These are phyloP conservation scores for Phoenicopterus ruber DNA, from an alignment of 2,113 vertebrate species.

Conservation along the genomic window DNA sequence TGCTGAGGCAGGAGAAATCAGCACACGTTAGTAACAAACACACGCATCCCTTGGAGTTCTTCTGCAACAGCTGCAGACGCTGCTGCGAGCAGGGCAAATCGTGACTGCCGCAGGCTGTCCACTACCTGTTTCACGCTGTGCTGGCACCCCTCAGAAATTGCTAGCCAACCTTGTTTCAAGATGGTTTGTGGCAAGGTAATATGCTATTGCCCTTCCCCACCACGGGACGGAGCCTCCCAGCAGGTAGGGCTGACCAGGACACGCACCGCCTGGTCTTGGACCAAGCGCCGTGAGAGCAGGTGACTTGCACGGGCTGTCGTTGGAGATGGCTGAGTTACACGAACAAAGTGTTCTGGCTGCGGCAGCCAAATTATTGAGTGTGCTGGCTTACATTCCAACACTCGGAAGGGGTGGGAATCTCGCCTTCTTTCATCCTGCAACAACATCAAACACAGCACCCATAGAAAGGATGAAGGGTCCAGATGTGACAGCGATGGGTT, in stretches of 20 bases:
- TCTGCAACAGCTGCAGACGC: neutral
- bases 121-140: neutral
- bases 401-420: neutral
- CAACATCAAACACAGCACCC: neutral
- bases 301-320: neutral
- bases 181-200: neutral
- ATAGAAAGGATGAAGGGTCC: neutral
- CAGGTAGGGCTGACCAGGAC: neutral
- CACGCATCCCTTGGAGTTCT: neutral
- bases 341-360: neutral
- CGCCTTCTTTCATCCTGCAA: neutral
- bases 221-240: neutral
- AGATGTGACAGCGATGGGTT: neutral
- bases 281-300: neutral
- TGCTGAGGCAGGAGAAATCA: neutral
- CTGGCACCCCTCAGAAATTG: neutral
- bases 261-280: neutral
- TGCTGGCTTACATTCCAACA: neutral
- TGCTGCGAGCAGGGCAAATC: neutral
- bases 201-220: rapidly evolving
- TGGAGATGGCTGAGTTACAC: neutral
- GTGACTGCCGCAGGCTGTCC: neutral
- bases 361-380: neutral
- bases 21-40: neutral
- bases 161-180: neutral